Conservation (phyloP, 2,888 invertebrate species). For the Papilio elwesi region DNA sequence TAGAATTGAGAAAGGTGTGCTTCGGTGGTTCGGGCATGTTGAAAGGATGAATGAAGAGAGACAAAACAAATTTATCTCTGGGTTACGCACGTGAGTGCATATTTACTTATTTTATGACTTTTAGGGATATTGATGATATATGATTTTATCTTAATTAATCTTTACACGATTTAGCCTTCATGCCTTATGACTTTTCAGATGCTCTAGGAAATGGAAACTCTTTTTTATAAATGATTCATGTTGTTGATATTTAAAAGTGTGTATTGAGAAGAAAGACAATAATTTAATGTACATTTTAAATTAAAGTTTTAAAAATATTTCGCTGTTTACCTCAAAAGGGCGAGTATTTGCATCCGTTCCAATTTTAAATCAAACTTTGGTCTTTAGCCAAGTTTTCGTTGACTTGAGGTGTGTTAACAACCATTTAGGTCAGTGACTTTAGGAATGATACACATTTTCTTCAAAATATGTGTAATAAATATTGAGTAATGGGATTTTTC, state of each 20-base stretch:
- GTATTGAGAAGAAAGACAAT: constrained; percentile 5
- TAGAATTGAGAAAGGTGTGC: no score
- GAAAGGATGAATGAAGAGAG: no score
- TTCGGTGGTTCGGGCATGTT: no score
- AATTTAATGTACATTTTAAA: constrained; percentile 27
- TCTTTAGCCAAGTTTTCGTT: constrained; percentile 60
- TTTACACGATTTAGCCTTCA: no score
- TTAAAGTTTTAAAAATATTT: constrained; percentile 30
- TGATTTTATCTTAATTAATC: no score
- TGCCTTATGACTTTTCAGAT: no score
- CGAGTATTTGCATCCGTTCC: constrained; percentile 47
- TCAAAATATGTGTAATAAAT: neutral
- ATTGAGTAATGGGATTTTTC: neutral
- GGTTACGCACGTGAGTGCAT: no score
- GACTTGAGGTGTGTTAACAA: constrained; percentile 53
- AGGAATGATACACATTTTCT: constrained; percentile 1
- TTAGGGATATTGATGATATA: no score
- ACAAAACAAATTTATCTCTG: no score
- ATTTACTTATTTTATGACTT: no score
- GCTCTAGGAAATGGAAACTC: no score
- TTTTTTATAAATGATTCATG: neutral
- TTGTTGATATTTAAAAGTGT: neutral
- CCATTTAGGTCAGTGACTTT: constrained; percentile 58
- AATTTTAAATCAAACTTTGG: constrained; percentile 58
- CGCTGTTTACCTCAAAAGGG: constrained; percentile 43